phyloP scores from a whole-genome alignment of 2,113 vertebrate species.

The Antechinus flavipes region DNA sequence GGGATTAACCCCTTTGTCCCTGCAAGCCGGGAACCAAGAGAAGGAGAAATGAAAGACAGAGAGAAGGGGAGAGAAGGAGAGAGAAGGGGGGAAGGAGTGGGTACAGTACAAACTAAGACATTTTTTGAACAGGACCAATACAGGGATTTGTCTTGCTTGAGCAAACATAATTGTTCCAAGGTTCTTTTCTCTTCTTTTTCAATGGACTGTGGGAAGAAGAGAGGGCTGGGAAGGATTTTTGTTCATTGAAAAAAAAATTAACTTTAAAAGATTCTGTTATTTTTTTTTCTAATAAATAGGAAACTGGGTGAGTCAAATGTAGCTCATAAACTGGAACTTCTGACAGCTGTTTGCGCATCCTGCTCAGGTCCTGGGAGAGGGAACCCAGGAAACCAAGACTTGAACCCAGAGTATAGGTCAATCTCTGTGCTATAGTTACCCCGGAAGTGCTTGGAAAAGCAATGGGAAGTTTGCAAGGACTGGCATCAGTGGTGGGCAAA shows the following conservation, averaged over 20 bases:
- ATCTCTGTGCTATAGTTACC: not conserved
- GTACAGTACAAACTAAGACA: too few species aligned
- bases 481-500: not conserved
- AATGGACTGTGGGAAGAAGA: not conserved
- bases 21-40: not conserved
- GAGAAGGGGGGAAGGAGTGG: not conserved
- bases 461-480: not conserved
- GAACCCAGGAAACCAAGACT: not conserved
- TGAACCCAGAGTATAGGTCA: not conserved
- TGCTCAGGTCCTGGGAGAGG: not conserved
- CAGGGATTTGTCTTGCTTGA: not conserved
- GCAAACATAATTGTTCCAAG: not conserved
- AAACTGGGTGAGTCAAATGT: not conserved
- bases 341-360: not conserved
- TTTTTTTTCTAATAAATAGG: not conserved
- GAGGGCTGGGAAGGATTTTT: not conserved
- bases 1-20: slow-evolving; percentile 46
- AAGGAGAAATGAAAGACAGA: not conserved
- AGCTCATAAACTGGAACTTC: not conserved
- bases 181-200: not conserved
- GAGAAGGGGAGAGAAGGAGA: too few species aligned
- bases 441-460: not conserved
- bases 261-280: not conserved
- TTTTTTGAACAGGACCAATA: not conserved
- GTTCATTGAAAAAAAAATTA: not conserved